These are phyloP conservation scores for Gasterosteus aculeatus DNA, from an alignment of 2,113 vertebrate species.

Conservation along the genomic window DNA sequence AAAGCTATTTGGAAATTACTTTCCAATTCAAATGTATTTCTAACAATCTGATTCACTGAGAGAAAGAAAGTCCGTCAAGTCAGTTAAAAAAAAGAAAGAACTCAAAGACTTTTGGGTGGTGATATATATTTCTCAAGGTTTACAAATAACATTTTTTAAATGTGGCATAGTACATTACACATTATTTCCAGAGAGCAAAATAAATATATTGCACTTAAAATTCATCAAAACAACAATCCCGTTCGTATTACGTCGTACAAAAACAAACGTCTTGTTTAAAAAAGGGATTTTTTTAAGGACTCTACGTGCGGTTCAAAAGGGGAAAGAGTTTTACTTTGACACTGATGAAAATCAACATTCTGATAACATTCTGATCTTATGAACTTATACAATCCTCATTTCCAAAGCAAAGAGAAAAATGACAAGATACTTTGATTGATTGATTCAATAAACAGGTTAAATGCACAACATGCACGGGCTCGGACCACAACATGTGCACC, in stretches of 20 bases:
- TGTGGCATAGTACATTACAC: slow-evolving; percentile 92
- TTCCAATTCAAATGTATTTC: slow-evolving; percentile 35
- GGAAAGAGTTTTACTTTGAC: slow-evolving; percentile 31
- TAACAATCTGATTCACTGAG: neutral
- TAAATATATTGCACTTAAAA: slow-evolving; percentile 99
- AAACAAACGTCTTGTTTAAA: slow-evolving; percentile 17
- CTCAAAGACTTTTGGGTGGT: slow-evolving; percentile 59
- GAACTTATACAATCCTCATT: neutral
- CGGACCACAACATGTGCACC: neutral
- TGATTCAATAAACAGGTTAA: neutral
- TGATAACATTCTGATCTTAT: neutral
- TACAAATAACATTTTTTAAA: slow-evolving; percentile 89
- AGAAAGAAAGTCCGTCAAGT: slow-evolving; percentile 7
- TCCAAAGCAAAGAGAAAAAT: neutral
- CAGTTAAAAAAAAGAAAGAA: slow-evolving; percentile 29
- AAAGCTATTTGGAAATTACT: neutral
- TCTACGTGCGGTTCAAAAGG: slow-evolving; percentile 71
- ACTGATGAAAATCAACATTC: slow-evolving; percentile 15
- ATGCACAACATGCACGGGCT: slow-evolving; percentile 17
- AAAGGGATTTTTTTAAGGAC: slow-evolving; percentile 54
- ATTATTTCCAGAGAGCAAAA: slow-evolving; percentile 93
- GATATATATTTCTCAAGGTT: slow-evolving; percentile 92
- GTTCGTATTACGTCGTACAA: slow-evolving; percentile 79
- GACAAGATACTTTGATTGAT: neutral
- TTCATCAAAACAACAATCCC: slow-evolving; percentile 79